Conservation (phyloP, 2,797 vertebrate genomes). For the Esox lucius region DNA sequence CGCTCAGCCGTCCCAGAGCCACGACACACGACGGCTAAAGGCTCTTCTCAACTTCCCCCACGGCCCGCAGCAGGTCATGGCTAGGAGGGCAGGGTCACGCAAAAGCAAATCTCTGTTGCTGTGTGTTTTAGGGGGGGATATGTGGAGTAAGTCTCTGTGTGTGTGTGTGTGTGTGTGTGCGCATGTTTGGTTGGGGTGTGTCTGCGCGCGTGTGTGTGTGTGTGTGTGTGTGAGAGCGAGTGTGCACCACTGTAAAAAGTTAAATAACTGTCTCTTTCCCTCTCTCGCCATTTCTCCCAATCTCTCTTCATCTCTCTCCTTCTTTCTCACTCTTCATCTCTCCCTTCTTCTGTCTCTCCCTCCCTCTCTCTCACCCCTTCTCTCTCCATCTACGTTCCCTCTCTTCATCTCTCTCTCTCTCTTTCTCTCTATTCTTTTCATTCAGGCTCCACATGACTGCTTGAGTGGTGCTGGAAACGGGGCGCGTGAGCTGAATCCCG, state of each 20-base stretch:
- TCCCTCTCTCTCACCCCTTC: slow-evolving; percentile 10
- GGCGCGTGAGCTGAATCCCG: slow-evolving; percentile 18
- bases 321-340: background rate
- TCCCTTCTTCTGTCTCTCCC: slow-evolving; percentile 5
- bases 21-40: slow-evolving; percentile 16
- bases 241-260: background rate
- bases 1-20: slow-evolving; percentile 27
- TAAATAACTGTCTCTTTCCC: background rate
- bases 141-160: background rate
- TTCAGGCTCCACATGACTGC: slow-evolving; percentile 20
- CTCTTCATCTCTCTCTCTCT: slow-evolving; percentile 3
- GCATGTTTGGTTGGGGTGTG: background rate
- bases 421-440: slow-evolving; percentile 18
- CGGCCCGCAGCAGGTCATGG: background rate
- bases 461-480: slow-evolving; percentile 20
- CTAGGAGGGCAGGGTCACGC: background rate
- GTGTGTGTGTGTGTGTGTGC: background rate
- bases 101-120: background rate
- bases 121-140: background rate
- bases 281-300: background rate
- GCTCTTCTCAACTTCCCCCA: slow-evolving; percentile 21
- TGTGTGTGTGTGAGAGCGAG: background rate
- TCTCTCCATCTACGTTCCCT: slow-evolving; percentile 1
- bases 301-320: slow-evolving; percentile 6
- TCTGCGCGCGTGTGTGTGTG: background rate